A percentile compares a stretch with the other conserved stretches of the same genome.
phyloP scores from a whole-genome alignment of 2,113 vertebrate species.

The Hippocampus zosterae region DNA sequence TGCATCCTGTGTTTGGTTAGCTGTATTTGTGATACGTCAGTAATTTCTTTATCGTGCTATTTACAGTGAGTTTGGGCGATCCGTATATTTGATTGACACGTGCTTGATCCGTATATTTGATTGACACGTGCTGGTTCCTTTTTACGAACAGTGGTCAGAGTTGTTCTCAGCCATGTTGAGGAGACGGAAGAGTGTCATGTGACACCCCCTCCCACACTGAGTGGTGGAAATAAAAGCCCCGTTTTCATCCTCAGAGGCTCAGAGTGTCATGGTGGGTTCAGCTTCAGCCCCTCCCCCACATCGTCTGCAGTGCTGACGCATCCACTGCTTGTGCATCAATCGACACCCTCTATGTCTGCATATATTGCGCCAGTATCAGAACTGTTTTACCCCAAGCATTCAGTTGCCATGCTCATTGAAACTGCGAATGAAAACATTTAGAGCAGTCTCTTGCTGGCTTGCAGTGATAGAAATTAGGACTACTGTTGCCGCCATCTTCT shows the following conservation, averaged over 20 bases:
- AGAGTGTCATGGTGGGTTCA: slow-evolving; percentile 50
- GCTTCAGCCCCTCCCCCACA: slow-evolving; percentile 70
- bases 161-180: neutral
- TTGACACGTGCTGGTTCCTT: neutral
- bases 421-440: slow-evolving; percentile 57
- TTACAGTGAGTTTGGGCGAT: neutral
- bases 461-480: slow-evolving; percentile 24
- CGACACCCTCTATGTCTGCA: slow-evolving; percentile 83
- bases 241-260: slow-evolving; percentile 50
- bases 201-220: slow-evolving; percentile 13
- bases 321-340: slow-evolving; percentile 86
- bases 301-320: slow-evolving; percentile 84
- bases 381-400: slow-evolving; percentile 49
- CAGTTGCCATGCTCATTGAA: slow-evolving; percentile 13
- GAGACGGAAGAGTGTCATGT: slow-evolving; percentile 20
- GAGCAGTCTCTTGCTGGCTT: slow-evolving; percentile 29
- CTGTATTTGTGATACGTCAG: slow-evolving; percentile 74
- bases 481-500: slow-evolving; percentile 34
- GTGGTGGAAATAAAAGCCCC: slow-evolving; percentile 47
- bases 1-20: slow-evolving; percentile 72
- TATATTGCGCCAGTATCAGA: slow-evolving; percentile 56
- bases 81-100: neutral
- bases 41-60: slow-evolving; percentile 27
- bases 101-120: neutral
- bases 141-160: slow-evolving; percentile 5